Percentiles rank a stretch among this genome's conserved stretches.
phyloP scores from a whole-genome alignment of 2,888 invertebrate species.

The Helicoverpa assulta region DNA sequence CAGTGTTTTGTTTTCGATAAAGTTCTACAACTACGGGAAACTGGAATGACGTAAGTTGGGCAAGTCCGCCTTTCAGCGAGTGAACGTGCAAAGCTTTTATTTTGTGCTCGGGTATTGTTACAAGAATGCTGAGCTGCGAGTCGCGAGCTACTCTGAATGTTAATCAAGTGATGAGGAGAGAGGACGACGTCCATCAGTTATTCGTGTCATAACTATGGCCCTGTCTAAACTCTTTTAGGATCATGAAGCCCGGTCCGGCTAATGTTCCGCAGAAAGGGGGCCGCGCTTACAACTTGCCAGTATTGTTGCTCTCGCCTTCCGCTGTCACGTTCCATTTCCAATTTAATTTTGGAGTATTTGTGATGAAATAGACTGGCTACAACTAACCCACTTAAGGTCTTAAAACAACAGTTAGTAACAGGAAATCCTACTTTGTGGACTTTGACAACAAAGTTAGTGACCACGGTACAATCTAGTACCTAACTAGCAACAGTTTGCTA shows the following conservation, averaged over 20 bases:
- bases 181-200: constrained; percentile 84
- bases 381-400: constrained; percentile 62
- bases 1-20: constrained; percentile 72
- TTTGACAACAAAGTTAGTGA: constrained; percentile 66
- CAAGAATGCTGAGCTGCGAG: constrained; percentile 82
- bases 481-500: constrained; percentile 38
- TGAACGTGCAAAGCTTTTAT: constrained; percentile 88
- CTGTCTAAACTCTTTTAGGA: constrained; percentile 79
- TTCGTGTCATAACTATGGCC: constrained; percentile 83
- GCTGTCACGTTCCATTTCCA: constrained; percentile 53
- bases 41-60: constrained; percentile 78
- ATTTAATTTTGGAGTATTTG: constrained; percentile 53
- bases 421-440: constrained; percentile 69
- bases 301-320: neutral
- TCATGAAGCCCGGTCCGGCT: constrained; percentile 40
- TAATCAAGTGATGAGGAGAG: constrained; percentile 83
- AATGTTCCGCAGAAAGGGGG: constrained; percentile 41
- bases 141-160: constrained; percentile 83
- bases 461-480: constrained; percentile 43
- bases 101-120: constrained; percentile 85
- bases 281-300: constrained; percentile 7
- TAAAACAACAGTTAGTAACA: constrained; percentile 65
- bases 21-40: constrained; percentile 74
- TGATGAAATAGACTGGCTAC: constrained; percentile 52
- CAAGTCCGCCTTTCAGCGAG: constrained; percentile 82